Evolutionary conservation across 2,888 invertebrate species (phyloP).

Genomic region (Ochropleura leucogaster): DNA sequence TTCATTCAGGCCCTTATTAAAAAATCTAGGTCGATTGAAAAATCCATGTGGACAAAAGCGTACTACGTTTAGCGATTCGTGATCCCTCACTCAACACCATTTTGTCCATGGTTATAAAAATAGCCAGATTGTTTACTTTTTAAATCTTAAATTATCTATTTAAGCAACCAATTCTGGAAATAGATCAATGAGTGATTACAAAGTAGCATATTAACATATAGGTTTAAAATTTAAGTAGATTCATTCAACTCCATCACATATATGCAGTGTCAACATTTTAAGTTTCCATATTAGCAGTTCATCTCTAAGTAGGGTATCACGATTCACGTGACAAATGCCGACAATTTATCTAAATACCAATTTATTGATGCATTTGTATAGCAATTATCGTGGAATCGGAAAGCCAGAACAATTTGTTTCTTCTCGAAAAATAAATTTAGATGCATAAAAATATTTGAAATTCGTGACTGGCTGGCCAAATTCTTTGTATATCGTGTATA

Average conservation of each 20-base stretch:
- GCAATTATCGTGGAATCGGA: conserved; percentile 38
- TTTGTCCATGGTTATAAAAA: background rate
- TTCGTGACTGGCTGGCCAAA: conserved; percentile 3
- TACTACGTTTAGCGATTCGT: background rate
- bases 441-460: background rate
- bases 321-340: conserved; percentile 54
- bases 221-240: background rate
- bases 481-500: background rate
- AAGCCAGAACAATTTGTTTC: conserved; percentile 39
- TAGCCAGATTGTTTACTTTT: background rate
- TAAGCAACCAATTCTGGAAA: background rate
- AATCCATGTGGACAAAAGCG: background rate
- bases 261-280: conserved; percentile 15
- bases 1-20: background rate
- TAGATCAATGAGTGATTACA: background rate
- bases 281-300: conserved; percentile 48
- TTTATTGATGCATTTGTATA: conserved; percentile 22
- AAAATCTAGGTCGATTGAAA: background rate
- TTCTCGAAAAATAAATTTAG: conserved; percentile 28
- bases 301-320: conserved; percentile 66
- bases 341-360: conserved; percentile 12
- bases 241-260: conserved; percentile 44
- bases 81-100: background rate
- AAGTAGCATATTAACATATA: conserved; percentile 3
- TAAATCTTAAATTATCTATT: background rate